Evolutionary conservation across 2,888 invertebrate genomes (phyloP), one percentile per base, ranked within the genome.

Genomic region (Coleophora flavipennella): DNA sequence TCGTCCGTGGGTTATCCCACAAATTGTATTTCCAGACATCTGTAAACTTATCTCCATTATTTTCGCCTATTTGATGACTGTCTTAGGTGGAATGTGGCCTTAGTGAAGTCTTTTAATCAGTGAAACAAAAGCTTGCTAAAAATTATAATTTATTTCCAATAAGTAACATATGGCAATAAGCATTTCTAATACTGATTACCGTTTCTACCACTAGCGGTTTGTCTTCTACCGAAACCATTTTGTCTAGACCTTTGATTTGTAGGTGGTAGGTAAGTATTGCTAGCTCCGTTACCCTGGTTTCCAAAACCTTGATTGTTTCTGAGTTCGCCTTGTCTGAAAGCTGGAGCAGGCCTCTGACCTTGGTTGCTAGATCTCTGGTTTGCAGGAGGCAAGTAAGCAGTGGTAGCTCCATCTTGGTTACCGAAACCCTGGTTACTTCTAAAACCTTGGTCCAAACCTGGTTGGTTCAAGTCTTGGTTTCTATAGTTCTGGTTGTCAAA

Each of bases 191-290:
- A 68, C 39, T 57, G 57, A 53, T 75, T 69, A 35, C 69, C 73
- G 36, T 59, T 61, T 26, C 59, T 67, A 20, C 20, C 20, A 20
- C 20, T 20, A 2, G 62, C 49, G 43, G 65, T 63, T 34, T 57
- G 57, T 37, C 60, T 55, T 31, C 51, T 54, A 13, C 53, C 57
- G 27, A 62, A 56, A 20, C 35, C 38, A 25, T 33, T 41, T 13
- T 41, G 38, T 2, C 31, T 25, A 8, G 38, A 31, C 14, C 14
- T 38, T 29, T 34, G 39, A 25, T 8, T 32, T 8, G 51, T 45
- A 9, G 73, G 76, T 13, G 76, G 74, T 1, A 77, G 50, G 43
- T 75, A 75, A 1, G 66, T 59, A 36, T 67, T 71, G 36, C 59
- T 53, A 2, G 51, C 45, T 8, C 43, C 50, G n/a, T 43, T 39